These are phyloP conservation scores for Drosophila vallismaia DNA, from an alignment of 2,888 invertebrate genomes.

Conservation along the genomic window DNA sequence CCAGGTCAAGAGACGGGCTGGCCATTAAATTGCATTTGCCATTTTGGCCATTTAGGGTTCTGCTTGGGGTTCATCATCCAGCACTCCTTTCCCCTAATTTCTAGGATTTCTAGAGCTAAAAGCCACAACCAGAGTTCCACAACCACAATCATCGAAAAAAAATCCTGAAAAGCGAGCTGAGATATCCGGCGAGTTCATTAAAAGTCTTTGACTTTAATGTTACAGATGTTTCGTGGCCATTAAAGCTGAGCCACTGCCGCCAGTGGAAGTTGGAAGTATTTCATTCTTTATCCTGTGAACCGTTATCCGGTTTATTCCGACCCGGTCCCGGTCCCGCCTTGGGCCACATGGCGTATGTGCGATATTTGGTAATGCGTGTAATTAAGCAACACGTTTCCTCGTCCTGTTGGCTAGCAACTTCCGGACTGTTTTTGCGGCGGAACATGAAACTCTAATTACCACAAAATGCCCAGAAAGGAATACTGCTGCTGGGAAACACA, in stretches of 20 bases:
- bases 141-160: no score
- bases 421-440: slow-evolving; percentile 59
- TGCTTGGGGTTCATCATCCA: no score
- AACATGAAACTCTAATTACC: slow-evolving; percentile 77
- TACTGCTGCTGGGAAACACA: slow-evolving; percentile 1
- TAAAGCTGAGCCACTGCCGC: neutral
- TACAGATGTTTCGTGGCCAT: neutral
- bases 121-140: neutral
- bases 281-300: slow-evolving; percentile 1
- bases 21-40: slow-evolving; percentile 60
- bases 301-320: neutral
- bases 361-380: slow-evolving; percentile 74
- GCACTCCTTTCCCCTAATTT: slow-evolving; percentile 5
- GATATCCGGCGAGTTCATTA: neutral
- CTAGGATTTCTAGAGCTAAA: neutral
- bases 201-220: neutral
- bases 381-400: slow-evolving; percentile 66
- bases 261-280: neutral
- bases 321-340: neutral
- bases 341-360: slow-evolving; percentile 71
- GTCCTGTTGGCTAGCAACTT: slow-evolving; percentile 57
- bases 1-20: slow-evolving; percentile 22
- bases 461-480: slow-evolving; percentile 57
- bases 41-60: slow-evolving; percentile 58
- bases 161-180: no score